phyloP scores from a whole-genome alignment of 2,888 invertebrate species.

The Andrena hattorfiana region DNA sequence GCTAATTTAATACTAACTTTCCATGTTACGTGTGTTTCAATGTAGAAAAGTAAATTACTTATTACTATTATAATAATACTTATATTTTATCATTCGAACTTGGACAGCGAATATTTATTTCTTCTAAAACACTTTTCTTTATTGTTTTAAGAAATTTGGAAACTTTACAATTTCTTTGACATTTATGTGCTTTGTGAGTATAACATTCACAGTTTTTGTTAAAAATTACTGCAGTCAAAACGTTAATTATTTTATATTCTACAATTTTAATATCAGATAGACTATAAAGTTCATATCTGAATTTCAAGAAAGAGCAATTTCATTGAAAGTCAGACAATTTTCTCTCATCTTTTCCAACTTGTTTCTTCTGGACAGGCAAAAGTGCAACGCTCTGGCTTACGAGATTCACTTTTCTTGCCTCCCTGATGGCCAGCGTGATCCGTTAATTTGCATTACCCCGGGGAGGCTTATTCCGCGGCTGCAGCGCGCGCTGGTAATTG shows the following conservation, averaged over 20 bases:
- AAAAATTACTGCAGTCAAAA: no score
- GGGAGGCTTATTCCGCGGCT: slow-evolving; percentile 9
- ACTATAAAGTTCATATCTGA: no score
- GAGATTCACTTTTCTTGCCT: slow-evolving; percentile 43
- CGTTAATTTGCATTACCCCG: slow-evolving; percentile 50
- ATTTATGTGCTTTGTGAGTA: no score
- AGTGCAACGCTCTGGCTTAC: slow-evolving; percentile 27
- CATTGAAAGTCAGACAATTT: neutral
- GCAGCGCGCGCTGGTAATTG: slow-evolving; percentile 57
- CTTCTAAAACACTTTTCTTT: no score
- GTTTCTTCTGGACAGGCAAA: neutral
- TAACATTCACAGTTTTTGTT: no score
- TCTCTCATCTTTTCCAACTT: neutral
- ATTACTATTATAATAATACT: neutral
- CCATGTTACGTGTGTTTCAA: neutral
- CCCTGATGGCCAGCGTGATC: slow-evolving; percentile 21
- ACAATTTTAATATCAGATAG: no score
- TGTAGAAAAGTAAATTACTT: neutral
- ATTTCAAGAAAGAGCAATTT: neutral
- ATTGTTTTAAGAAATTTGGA: no score
- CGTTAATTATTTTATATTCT: no score
- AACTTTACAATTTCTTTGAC: no score
- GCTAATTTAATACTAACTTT: slow-evolving; percentile 30
- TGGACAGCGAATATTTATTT: no score
- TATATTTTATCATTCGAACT: no score